Percentiles rank a stretch among this genome's conserved stretches.
Conservation (phyloP, 2,113 vertebrate species). For the Sphyrna mokarran region DNA sequence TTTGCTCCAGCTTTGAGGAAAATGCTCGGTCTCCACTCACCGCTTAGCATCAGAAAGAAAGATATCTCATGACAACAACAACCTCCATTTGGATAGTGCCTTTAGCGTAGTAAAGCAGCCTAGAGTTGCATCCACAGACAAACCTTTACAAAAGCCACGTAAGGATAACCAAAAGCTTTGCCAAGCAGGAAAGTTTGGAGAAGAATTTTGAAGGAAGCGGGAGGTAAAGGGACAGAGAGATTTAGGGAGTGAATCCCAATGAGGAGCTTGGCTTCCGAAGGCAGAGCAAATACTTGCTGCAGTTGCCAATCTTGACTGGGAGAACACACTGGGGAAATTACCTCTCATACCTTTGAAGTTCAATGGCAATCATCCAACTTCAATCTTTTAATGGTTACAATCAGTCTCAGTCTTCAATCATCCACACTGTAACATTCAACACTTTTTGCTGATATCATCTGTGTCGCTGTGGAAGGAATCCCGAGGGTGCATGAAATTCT, state of each 20-base stretch:
- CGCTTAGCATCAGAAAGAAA: neutral
- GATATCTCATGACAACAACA: neutral
- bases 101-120: neutral
- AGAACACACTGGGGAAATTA: too few relatives aligned
- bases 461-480: too few relatives aligned
- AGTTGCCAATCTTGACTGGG: too few relatives aligned
- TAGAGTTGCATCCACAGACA: neutral
- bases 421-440: too few relatives aligned
- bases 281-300: neutral
- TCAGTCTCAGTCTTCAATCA: too few relatives aligned
- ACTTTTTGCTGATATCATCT: too few relatives aligned
- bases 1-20: neutral
- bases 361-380: too few relatives aligned
- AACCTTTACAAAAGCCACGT: too few relatives aligned
- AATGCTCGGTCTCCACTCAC: neutral
- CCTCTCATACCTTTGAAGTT: too few relatives aligned
- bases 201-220: neutral
- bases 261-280: neutral
- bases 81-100: neutral
- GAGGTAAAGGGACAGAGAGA: neutral
- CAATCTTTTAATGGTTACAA: too few relatives aligned
- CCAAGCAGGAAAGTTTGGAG: neutral
- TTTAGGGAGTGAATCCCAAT: neutral
- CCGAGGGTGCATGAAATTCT: neutral
- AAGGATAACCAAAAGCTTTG: neutral